Evolutionary conservation across 2,888 invertebrate genomes (phyloP).

Genomic region (Torymus auratus): DNA sequence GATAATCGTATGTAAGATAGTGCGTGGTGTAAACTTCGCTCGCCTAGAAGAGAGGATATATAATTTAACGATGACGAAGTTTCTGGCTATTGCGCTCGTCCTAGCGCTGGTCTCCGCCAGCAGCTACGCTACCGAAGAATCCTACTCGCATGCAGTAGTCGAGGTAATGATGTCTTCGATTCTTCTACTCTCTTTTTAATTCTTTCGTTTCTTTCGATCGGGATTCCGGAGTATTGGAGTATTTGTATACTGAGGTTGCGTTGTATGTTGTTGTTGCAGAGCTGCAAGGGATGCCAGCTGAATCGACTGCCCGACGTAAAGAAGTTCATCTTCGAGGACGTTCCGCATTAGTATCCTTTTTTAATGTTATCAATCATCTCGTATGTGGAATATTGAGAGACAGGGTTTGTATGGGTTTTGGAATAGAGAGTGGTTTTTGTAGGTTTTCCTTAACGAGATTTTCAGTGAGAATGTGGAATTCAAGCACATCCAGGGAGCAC

Average conservation of each 20-base stretch:
- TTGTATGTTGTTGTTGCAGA: conserved; percentile 75
- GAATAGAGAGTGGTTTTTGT: neutral
- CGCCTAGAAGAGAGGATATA: too few relatives aligned
- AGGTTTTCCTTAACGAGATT: conserved; percentile 54
- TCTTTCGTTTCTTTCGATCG: neutral
- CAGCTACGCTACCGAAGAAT: neutral
- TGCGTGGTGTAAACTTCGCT: too few relatives aligned
- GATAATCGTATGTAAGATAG: too few relatives aligned
- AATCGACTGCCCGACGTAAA: conserved; percentile 83
- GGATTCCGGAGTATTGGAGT: too few relatives aligned
- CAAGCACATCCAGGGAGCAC: conserved; percentile 82
- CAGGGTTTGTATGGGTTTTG: too few relatives aligned
- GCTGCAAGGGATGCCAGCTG: conserved; percentile 83
- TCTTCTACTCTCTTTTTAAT: conserved; percentile 2
- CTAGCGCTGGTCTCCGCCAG: neutral
- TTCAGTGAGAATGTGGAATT: conserved; percentile 78
- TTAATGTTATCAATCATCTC: neutral
- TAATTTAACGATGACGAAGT: too few relatives aligned
- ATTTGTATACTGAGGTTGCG: too few relatives aligned
- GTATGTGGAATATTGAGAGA: too few relatives aligned
- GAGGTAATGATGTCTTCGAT: conserved; percentile 37
- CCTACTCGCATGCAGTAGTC: conserved; percentile 43
- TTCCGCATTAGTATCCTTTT: conserved; percentile 81
- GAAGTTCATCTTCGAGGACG: conserved; percentile 82
- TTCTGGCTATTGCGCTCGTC: neutral